Base-by-base conservation (phyloP, 1,140 invertebrate species). In the Drosophila watanabei region DNA sequence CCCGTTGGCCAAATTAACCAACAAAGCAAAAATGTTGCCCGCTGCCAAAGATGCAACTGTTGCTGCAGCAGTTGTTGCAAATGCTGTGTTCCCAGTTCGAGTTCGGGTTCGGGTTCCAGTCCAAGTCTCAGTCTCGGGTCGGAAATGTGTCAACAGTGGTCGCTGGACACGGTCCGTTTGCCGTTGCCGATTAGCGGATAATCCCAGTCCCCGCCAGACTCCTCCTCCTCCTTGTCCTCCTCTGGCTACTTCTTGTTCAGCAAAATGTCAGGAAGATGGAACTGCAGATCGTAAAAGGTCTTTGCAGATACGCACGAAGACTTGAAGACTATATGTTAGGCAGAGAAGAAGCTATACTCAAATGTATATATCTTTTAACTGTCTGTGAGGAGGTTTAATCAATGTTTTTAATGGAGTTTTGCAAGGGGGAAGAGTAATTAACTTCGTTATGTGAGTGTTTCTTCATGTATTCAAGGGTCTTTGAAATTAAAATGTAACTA, bases 31-130 rank as follows among this genome's bases (percentile, higher is more conserved):
- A 79, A 79, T 79, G 75, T 71, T 71, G 75, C 75, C 39, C 37
- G 45, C 59, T 78, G 57, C 73, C 73, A 78, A 70, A 79, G 76
- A 79, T 78, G 76, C 76, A 79, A 79, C 75, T 77, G 63, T 62
- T 62, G 73, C 58, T 28, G 54, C 56, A 54, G 62, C 43, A 18
- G 20, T 65, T 78, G 37, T 76, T 78, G 76, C 76, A 79, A 71
- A 79, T 71, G 58, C 51, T 78, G 57, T 46, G 37, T 18, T 49
- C 51, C 33, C 35, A 56, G 52, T 39, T 56, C 51, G 7, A 56
- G 33, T 37, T 56, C 8, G 33, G n/a, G 52, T 56, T 24, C 33
- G 8, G 37, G 52, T 46, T 46, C 20, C 45, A 46, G 20, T 56
- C 20, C 33, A 39, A 41, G 52, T 56, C 52, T 56, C 2, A 10